These are phyloP conservation scores for Botia kubotai DNA, from an alignment of 2,797 vertebrate genomes.

Conservation along the genomic window DNA sequence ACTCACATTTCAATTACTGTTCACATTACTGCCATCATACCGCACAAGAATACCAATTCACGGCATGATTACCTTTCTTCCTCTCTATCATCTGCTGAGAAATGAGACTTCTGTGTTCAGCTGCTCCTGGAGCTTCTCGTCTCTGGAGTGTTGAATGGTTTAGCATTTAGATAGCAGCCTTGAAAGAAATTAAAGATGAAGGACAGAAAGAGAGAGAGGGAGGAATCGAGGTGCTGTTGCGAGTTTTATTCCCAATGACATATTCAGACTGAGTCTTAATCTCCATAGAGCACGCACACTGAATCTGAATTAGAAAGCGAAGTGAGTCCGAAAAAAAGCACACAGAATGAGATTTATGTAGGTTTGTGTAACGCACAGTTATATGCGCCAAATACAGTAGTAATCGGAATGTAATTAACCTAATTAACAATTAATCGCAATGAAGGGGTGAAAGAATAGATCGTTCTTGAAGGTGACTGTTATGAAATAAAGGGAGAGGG, in stretches of 20 bases:
- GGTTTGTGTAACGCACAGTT: background rate
- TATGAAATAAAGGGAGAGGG: background rate
- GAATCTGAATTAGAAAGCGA: conserved; percentile 22
- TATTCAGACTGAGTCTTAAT: background rate
- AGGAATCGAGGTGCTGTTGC: conserved; percentile 1
- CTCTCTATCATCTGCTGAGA: conserved; percentile 27
- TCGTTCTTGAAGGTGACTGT: background rate
- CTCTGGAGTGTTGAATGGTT: conserved; percentile 51
- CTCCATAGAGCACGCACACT: conserved; percentile 5
- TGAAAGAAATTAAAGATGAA: conserved; percentile 39
- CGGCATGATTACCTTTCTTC: conserved; percentile 53
- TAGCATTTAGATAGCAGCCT: conserved; percentile 61
- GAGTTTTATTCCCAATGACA: conserved; percentile 2
- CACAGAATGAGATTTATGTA: background rate
- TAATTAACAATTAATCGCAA: background rate
- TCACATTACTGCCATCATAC: conserved; percentile 34
- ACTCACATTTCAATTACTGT: conserved; percentile 46
- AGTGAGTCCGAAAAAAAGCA: background rate
- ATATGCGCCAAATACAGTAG: too few species aligned
- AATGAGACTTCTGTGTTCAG: conserved; percentile 30
- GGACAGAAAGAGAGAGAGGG: conserved; percentile 19
- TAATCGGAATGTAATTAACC: background rate
- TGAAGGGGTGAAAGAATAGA: background rate
- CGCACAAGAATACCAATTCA: conserved; percentile 49
- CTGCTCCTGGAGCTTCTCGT: conserved; percentile 20